Base-by-base conservation (phyloP, 2,888 invertebrate genomes). In the Aquatica leii region DNA sequence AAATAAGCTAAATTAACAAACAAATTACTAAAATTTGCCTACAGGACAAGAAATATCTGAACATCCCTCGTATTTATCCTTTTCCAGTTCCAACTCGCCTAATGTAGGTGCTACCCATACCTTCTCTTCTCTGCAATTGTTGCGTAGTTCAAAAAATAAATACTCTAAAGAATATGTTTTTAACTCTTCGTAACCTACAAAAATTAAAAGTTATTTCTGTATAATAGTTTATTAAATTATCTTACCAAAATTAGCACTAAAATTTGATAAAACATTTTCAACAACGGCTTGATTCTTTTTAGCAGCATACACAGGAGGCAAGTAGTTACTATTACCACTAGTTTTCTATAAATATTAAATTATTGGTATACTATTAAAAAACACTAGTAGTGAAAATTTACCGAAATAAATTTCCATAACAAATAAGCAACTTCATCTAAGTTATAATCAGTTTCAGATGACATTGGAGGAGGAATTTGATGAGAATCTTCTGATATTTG, bases 251-350 rank as follows among this genome's bases (percentile, higher is more conserved):
- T 69, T 48, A 37, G 73, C 62, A n/a, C 73, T 75, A 11, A 76
- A 68, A 3, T 74, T 71, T 1, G 58, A 17, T 6, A 83, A 66
- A 18, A 80, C 75, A 0, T 79, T 77, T 24, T 77, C 73, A 0
- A 82, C 78, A 51, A 79, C 70, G 1, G 73, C 68, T n/a, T 78
- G 71, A 20, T 75, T 57, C 0, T 77, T 77, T 0, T 71, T 68
- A 0, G 70, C 68, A 0, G 84, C 83, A 60, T 81, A 87, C 0
- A 87, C 35, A 0, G 84, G 82, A 0, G 85, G 82, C 11, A 74
- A 48, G 21, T 5, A 17, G 46, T 50, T 4, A 24, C n/a, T 49
- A 12, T 46, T 40, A 12, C n/a, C 14, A 11, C 40, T 40, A 5
- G 14, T 6, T 6, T 40, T 40, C n/a, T n/a, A n/a, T n/a, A n/a